Conservation (phyloP, 2,797 vertebrate genomes). For the Threskiornis aethiopicus region DNA sequence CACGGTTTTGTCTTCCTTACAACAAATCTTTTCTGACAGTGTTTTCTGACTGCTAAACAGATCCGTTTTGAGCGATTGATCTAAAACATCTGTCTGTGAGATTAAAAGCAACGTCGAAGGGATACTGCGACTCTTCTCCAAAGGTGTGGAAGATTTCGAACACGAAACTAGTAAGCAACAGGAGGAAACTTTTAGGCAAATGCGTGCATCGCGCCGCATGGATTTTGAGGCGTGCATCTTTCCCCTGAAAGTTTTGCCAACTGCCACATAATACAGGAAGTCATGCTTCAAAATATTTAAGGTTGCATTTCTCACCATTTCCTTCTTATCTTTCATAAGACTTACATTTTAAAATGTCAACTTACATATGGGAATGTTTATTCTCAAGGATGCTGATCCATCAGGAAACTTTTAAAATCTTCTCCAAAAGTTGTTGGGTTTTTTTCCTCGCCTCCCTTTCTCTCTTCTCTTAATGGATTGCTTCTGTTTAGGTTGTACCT, state of each 20-base stretch:
- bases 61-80: conserved; percentile 65
- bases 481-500: conserved; percentile 28
- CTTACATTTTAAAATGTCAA: conserved; percentile 75
- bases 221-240: conserved; percentile 30
- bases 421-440: not conserved
- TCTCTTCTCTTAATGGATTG: not conserved
- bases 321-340: conserved; percentile 74
- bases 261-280: conserved; percentile 70
- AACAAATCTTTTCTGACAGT: conserved; percentile 69
- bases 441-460: not conserved
- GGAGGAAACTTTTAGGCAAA: conserved; percentile 36
- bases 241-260: conserved; percentile 62
- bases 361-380: conserved; percentile 73
- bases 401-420: conserved; percentile 60
- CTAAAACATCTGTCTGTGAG: conserved; percentile 65
- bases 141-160: conserved; percentile 44
- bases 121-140: not conserved
- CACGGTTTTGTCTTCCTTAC: conserved; percentile 46
- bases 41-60: conserved; percentile 68
- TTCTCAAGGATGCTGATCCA: conserved; percentile 65
- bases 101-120: conserved; percentile 38
- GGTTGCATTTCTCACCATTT: conserved; percentile 77
- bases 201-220: not conserved
- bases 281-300: conserved; percentile 78
- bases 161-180: not conserved